Conservation (phyloP, 1,140 invertebrate genomes). For the Hyles vespertilio region DNA sequence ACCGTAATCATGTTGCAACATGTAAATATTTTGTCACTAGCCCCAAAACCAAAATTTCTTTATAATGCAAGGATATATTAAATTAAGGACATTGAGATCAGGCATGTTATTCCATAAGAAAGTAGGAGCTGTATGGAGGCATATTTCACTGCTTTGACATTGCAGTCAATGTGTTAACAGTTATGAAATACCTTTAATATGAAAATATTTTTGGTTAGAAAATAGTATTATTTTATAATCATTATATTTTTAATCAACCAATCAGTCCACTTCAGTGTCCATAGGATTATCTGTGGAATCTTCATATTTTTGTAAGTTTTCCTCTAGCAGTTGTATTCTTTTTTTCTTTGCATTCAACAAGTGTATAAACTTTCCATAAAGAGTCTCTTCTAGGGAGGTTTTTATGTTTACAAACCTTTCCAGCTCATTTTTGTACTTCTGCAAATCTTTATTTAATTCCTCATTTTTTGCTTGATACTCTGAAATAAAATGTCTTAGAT, state of each 20-base stretch:
- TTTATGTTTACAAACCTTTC: conserved; percentile 44
- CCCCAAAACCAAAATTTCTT: too few species aligned
- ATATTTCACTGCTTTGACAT: too few species aligned
- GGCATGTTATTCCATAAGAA: too few species aligned
- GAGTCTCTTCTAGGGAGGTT: conserved; percentile 38
- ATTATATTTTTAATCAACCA: neutral
- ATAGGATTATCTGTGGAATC: neutral
- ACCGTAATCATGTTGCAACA: too few species aligned
- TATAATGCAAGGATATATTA: too few species aligned
- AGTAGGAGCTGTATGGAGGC: too few species aligned
- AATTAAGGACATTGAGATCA: too few species aligned
- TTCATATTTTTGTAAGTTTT: conserved; percentile 31
- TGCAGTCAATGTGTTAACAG: too few species aligned
- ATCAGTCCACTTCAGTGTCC: too few species aligned
- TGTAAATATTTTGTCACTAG: too few species aligned
- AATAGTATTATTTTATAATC: neutral
- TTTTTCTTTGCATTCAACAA: conserved; percentile 57
- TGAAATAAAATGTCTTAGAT: conserved; percentile 27
- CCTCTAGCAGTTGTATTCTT: conserved; percentile 48
- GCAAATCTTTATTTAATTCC: conserved; percentile 31
- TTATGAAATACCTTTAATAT: too few species aligned
- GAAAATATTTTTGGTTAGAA: too few species aligned
- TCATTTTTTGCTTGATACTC: conserved; percentile 26
- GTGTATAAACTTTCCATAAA: conserved; percentile 57
- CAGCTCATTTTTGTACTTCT: conserved; percentile 40